Percentiles rank a stretch among this genome's conserved stretches.
Conservation (phyloP, 2,888 invertebrate genomes). For the Drosophila meridiana region DNA sequence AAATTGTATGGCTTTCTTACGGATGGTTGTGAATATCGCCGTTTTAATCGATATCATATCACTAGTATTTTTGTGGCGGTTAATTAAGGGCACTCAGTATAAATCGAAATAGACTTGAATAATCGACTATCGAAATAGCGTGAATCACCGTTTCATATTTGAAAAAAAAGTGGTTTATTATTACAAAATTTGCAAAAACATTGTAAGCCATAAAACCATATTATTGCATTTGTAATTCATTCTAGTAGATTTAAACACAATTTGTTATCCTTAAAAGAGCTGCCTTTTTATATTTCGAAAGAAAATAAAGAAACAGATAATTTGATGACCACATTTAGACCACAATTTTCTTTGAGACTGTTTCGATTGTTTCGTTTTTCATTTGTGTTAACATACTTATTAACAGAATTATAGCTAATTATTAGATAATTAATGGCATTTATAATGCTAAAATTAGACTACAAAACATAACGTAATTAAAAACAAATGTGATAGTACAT, state of each 20-base stretch:
- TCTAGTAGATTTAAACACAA: conserved; percentile 7
- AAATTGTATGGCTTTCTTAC: not conserved
- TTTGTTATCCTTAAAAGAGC: conserved; percentile 84
- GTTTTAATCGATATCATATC: conserved; percentile 13
- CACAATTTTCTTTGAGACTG: conserved; percentile 55
- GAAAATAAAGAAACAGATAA: conserved; percentile 40
- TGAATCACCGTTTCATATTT: not conserved
- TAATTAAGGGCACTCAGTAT: not conserved
- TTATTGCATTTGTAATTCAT: too few species aligned
- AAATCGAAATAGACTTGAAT: not conserved
- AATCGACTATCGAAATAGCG: not conserved
- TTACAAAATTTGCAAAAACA: not conserved
- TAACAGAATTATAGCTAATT: conserved; percentile 72
- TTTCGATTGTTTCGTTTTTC: conserved; percentile 36
- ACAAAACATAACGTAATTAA: conserved; percentile 59
- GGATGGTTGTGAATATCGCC: conserved; percentile 3
- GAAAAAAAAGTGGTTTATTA: not conserved
- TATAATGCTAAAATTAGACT: conserved; percentile 80
- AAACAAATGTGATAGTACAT: conserved; percentile 50
- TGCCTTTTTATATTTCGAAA: conserved; percentile 49
- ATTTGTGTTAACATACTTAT: conserved; percentile 60
- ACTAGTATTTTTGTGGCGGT: conserved; percentile 4
- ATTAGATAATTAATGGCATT: conserved; percentile 81
- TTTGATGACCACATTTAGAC: conserved; percentile 40
- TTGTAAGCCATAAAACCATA: too few species aligned